Evolutionary conservation across 64 coral and sea anemone genomes (phyloP), one percentile per base, ranked within the genome.

Genomic region (Astreopora myriophthalma): DNA sequence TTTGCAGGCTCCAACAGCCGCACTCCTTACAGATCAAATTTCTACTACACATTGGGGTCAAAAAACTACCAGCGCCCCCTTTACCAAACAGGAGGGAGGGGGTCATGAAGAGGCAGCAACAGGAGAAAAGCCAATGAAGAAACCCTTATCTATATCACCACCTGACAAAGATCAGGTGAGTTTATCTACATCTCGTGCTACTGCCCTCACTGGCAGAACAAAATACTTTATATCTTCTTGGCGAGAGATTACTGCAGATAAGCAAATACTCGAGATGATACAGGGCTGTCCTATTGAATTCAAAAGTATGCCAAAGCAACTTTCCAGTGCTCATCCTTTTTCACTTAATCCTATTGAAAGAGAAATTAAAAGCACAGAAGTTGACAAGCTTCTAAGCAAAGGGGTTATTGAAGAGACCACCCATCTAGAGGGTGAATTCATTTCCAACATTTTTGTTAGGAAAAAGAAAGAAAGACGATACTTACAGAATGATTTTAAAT

Each of bases 401-500:
- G 73, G 34, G 34, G 42, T 75, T 33, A 75, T 75, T 75, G 73
- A 75, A 33, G 34, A 37, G 42, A 32, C 73, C 24, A 22, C 34
- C 23, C 31, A 75, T 75, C n/a, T 23, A 75, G 34, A 37, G 73
- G 73, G 73, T 8, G 73, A 75, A 48, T 39, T 75, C 42, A 75
- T 75, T 48, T 75, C 73, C 31, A 75, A 33, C 42, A 75, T 75
- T 75, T 38, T 39, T 75, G 73, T 75, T 13, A 27, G 66, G 26
- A 87, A 70, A 40, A 87, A 72, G 66, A 40, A 87, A 72, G 66
- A 85, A 35, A 55, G 49, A 55, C 49, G 17, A 55, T 26, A 60
- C 49, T 28, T 64, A 85, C 22, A 48, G 81, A 60, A 73, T 87
- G 86, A 89, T 89, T 67, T 89, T 74, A 89, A 75, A 89, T 58